Base-by-base conservation (phyloP, 2,113 vertebrate genomes). In the Turdus rufiventris region DNA sequence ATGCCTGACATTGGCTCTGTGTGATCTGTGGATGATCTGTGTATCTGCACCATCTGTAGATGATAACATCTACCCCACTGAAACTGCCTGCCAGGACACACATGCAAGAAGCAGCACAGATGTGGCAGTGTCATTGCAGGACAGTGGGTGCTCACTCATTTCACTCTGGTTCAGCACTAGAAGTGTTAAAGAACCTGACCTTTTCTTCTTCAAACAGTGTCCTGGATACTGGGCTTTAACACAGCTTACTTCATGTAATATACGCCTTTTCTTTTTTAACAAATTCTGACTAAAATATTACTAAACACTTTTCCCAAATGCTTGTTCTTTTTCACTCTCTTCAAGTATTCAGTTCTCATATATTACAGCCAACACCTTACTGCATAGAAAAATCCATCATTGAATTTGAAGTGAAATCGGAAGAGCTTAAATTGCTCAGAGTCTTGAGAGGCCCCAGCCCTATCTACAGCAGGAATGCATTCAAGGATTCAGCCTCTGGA, bases 331-430 rank as follows among this genome's bases (percentile, higher is more conserved):
- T 14, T 5, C 34, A 18, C 21, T 81, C 34, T 40, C n/a, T 80
- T 31, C 50, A 72, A 40, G 36, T 65, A n/a, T 10, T 74, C 61
- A 15, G 8, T 48, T 80, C 33, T 83, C 21, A 34, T 38, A 20
- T 12, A 18, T 67, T 51, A 60, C 4, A 7, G 19, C 31, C 42
- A 81, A n/a, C 38, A 87, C 26, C 29, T 88, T 62, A 24, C 43
- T 47, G 61, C 33, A 51, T 54, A 56, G 57, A 74, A 66, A 77
- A 85, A 58, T 31, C 45, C 6, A 10, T 77, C 42, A 36, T 3
- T 67, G 33, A 81, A 82, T 89, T 62, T 75, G 23, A 81, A 93
- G 56, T 54, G 56, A 84, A 91, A 91, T 85, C 63, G 56, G 61
- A 47, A 62, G 60, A 73, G 13, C 43, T 74, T 74, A 88, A 91